A percentile compares a stretch with the other conserved stretches of the same genome.
These are phyloP conservation scores for Vollenhovia emeryi DNA, from an alignment of 1,140 invertebrate genomes.

Conservation along the genomic window DNA sequence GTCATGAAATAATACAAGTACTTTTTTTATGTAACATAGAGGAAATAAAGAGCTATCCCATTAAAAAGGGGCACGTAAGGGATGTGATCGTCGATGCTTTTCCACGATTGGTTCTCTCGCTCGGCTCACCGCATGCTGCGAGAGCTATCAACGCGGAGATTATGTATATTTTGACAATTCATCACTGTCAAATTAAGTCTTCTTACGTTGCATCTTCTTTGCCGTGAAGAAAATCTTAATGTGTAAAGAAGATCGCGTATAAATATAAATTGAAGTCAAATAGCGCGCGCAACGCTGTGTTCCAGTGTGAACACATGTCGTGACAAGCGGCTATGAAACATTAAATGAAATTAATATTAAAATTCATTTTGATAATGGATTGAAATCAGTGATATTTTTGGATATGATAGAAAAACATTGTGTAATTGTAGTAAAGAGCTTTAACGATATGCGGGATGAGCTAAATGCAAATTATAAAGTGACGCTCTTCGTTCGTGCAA, in stretches of 20 bases:
- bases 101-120: too few species aligned
- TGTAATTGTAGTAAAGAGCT: neutral
- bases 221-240: too few species aligned
- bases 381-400: neutral
- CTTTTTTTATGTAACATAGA: neutral
- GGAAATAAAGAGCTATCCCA: neutral
- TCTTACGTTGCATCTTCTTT: too few species aligned
- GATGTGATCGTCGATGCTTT: too few species aligned
- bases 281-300: too few species aligned
- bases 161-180: too few species aligned
- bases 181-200: too few species aligned
- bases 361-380: neutral
- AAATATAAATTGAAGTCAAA: too few species aligned
- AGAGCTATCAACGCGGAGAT: too few species aligned
- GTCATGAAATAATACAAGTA: constrained; percentile 10
- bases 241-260: too few species aligned
- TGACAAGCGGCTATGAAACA: neutral
- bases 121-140: too few species aligned
- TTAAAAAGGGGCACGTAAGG: too few species aligned
- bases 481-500: constrained; percentile 25
- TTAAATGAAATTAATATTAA: neutral
- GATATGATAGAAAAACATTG: neutral
- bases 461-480: constrained; percentile 48
- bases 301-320: neutral
- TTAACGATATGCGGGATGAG: neutral